Percentiles rank a stretch among this genome's conserved stretches.
These are phyloP conservation scores for Odocoileus hemionus DNA, from an alignment of 2,113 vertebrate genomes.

Conservation along the genomic window DNA sequence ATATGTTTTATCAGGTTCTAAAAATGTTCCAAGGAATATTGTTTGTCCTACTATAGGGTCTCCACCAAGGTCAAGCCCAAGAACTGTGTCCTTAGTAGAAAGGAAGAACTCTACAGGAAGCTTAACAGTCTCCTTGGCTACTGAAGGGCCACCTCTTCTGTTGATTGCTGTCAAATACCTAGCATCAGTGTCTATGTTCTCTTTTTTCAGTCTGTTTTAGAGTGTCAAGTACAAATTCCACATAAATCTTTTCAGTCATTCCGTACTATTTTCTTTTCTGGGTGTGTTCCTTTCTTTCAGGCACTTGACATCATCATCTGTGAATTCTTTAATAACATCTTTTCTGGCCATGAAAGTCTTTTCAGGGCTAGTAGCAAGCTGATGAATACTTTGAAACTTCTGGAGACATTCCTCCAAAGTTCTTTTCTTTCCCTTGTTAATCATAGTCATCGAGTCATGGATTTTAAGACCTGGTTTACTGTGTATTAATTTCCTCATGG, in stretches of 20 bases:
- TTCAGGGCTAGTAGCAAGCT: conserved; percentile 87
- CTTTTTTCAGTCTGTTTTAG: background rate
- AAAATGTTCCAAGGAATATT: conserved; percentile 87
- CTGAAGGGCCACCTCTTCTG: conserved; percentile 85
- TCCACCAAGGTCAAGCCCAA: conserved; percentile 94
- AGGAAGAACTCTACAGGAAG: conserved; percentile 91
- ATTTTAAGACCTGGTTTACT: conserved; percentile 89
- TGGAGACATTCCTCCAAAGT: conserved; percentile 92
- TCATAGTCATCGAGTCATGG: conserved; percentile 86
- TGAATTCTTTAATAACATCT: conserved; percentile 94
- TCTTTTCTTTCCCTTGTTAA: conserved; percentile 88
- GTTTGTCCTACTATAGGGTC: conserved; percentile 87
- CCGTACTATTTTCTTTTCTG: conserved; percentile 81
- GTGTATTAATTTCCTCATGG: conserved; percentile 88
- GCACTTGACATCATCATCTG: conserved; percentile 92
- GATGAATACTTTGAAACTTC: conserved; percentile 91
- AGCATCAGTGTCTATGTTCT: background rate
- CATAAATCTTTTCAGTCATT: background rate
- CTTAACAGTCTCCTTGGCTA: conserved; percentile 92
- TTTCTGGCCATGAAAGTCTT: conserved; percentile 91
- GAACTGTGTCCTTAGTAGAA: conserved; percentile 85
- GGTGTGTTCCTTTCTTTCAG: conserved; percentile 93
- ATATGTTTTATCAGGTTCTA: conserved; percentile 86
- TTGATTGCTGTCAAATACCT: conserved; percentile 92
- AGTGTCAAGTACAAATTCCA: background rate